Base-by-base conservation (phyloP, 2,888 invertebrate genomes). In the Sinelater perroti region DNA sequence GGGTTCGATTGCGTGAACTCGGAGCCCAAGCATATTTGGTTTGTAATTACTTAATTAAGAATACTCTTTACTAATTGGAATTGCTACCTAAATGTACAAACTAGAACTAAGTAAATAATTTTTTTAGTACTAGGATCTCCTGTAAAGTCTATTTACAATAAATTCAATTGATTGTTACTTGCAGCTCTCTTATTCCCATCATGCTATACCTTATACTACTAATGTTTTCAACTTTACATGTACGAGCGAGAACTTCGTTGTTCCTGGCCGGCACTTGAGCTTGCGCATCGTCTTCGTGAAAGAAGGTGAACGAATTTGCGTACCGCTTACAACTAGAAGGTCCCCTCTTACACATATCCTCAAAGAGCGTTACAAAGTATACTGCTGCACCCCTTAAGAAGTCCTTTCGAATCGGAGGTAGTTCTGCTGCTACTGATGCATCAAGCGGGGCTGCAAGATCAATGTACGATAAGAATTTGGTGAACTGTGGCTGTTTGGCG, bases 11-110 rank as follows among this genome's bases (percentile, higher is more conserved):
- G 26, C 38, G 20, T 47, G 52, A 54, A 49, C 35, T 33, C 54
- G 65, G 68, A 65, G 56, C 56, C 62, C 54, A 46, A 45, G 58
- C 14, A 13, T 56, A 36, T 53, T 53, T 49, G 38, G 52, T 45
- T 53, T 56, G 59, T 53, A 53, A 53, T 45, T 33, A 31, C 35
- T 26, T 33, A 13, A 18, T 51, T 45, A 33, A 45, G 26, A 28
- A 21, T 13, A 44, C 6, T 42, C 16, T 42, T 42, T 31, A 26
- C n/a, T n/a, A n/a, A n/a, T n/a, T n/a, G n/a, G n/a, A n/a, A 33
- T 31, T 52, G 21, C n/a, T n/a, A n/a, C 31, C 45, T 57, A 35
- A 31, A 31, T 58, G 58, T 61, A 51, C 61, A 61, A 55, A 55
- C 30, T 56, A 49, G 49, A 11, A 17, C 8, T 45, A 44, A 28